Base-by-base conservation (phyloP, 2,888 invertebrate species). In the Empis stercorea region DNA sequence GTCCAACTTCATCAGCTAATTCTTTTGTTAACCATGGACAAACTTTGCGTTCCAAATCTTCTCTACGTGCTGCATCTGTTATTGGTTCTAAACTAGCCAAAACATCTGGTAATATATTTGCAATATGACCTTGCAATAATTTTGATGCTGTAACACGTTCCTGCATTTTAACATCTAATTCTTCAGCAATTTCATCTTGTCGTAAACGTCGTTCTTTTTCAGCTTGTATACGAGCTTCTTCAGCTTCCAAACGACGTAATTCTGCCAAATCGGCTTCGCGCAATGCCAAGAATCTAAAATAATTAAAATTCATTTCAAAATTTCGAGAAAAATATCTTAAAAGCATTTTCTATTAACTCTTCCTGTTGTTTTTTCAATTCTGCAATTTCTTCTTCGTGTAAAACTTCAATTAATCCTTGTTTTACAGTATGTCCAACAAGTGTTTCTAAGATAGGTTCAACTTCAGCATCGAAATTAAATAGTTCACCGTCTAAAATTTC, bases 401-500 rank as follows among this genome's bases (percentile, higher is more conserved):
- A 78, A 34, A 91, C 88, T 68, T 95, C 94, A 13, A 86, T 76
- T 56, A 94, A 72, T 42, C 91, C 82, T 72, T 92, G 91, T 65
- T 94, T 89, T 50, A 91, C 75, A 50, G 89, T 87, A 68, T 88
- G 87, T 45, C 91, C 91, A 40, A 94, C 86, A 51, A 95, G 73
- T 44, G 85, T 83, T 68, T 94, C 92, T 52, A 94, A 74, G 53
- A 94, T 81, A 2, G 93, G 91, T 65, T 85, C 82, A 46, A 93
- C 91, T 70, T 94, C 93, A 61, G 80, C 71, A 68, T 94, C 92
- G 71, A 91, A 95, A 72, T 94, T 87, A 71, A 91, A 93, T 48
- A 95, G 87, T 65, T 95, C 94, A 47, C 89, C 92, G 2, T 89
- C 87, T 58, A 80, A 79, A 54, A 95, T 91, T 73, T 95, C 92